Evolutionary conservation across 1,140 invertebrate genomes (phyloP).

Genomic region (Leptopilina clavipes): DNA sequence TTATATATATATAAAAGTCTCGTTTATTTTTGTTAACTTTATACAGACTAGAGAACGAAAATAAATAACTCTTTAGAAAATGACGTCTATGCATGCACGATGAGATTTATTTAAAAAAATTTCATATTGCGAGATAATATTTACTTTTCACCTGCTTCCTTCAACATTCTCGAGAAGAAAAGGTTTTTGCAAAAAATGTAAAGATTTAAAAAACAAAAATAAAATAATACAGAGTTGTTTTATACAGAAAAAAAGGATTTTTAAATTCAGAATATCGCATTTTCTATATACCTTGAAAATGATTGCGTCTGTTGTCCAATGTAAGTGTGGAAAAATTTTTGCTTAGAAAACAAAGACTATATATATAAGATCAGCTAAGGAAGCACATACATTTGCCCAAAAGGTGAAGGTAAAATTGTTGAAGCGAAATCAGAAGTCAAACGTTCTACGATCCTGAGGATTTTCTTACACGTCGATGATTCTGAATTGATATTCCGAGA

Average conservation of each 20-base stretch:
- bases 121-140: background rate
- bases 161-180: too few relatives aligned
- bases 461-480: background rate
- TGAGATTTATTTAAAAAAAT: background rate
- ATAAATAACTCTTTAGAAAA: background rate
- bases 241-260: too few relatives aligned
- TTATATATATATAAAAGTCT: background rate
- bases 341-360: background rate
- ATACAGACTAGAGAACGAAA: background rate
- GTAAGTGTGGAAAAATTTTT: background rate
- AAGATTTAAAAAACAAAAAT: too few relatives aligned
- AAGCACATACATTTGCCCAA: background rate
- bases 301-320: too few relatives aligned
- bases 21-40: slow-evolving; percentile 5
- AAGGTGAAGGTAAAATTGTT: background rate
- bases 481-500: slow-evolving; percentile 12
- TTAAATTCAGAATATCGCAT: too few relatives aligned
- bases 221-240: too few relatives aligned
- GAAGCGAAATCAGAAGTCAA: background rate
- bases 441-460: background rate
- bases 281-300: too few relatives aligned
- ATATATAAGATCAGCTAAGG: background rate
- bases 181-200: too few relatives aligned
- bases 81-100: background rate
- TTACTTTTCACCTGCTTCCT: too few relatives aligned